A percentile compares a stretch with the other conserved stretches of the same genome.
phyloP scores from a whole-genome alignment of 2,797 vertebrate genomes.

The Leuciscus waleckii region DNA sequence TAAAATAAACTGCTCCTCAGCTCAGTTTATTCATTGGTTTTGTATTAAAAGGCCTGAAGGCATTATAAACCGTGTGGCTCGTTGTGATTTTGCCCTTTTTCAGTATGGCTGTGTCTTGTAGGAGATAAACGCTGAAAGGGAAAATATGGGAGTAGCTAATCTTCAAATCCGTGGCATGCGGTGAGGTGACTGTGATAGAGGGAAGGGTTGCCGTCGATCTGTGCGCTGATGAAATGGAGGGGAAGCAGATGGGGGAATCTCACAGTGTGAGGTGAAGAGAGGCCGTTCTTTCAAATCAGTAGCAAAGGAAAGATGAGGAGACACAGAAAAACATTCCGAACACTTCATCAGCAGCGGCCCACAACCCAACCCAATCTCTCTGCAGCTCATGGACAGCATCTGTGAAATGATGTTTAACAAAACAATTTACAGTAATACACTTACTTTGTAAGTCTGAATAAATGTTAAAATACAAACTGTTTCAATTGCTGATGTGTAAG shows the following conservation, averaged over 20 bases:
- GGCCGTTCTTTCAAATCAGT: slow-evolving; percentile 72
- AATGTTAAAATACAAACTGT: neutral
- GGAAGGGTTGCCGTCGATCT: slow-evolving; percentile 71
- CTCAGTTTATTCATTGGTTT: slow-evolving; percentile 18
- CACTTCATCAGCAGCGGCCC: neutral
- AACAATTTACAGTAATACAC: neutral
- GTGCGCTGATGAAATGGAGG: slow-evolving; percentile 65
- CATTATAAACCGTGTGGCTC: neutral
- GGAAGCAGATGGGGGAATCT: slow-evolving; percentile 75
- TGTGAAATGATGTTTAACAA: neutral
- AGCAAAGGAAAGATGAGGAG: slow-evolving; percentile 30
- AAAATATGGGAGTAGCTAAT: slow-evolving; percentile 51
- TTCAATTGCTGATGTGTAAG: neutral
- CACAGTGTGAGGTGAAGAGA: slow-evolving; percentile 75
- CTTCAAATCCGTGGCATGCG: slow-evolving; percentile 55
- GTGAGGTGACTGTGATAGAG: slow-evolving; percentile 50
- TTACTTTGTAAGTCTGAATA: neutral
- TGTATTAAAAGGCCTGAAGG: slow-evolving; percentile 39
- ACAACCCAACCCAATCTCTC: neutral
- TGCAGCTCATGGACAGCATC: neutral
- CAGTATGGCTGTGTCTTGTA: slow-evolving; percentile 22
- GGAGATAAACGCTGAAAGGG: slow-evolving; percentile 38
- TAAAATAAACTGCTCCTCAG: neutral
- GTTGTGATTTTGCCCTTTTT: slow-evolving; percentile 32
- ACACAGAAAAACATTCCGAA: neutral